A percentile compares a stretch with the other conserved stretches of the same genome.
These are phyloP conservation scores for Euwallacea fornicatus DNA, from an alignment of 1,140 invertebrate genomes.

Conservation along the genomic window DNA sequence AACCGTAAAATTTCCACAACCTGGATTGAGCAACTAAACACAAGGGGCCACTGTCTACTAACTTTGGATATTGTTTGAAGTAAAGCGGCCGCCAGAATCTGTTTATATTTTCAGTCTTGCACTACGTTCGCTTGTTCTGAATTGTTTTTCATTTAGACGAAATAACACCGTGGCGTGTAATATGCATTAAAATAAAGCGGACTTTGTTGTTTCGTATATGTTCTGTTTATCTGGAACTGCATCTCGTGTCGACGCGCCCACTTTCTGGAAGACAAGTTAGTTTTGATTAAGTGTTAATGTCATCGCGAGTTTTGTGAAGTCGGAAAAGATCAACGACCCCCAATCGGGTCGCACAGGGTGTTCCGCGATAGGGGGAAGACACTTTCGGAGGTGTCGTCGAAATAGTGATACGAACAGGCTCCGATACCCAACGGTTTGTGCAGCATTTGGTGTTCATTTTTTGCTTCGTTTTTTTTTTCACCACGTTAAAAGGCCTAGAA, in stretches of 20 bases:
- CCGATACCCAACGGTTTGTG: too few relatives aligned
- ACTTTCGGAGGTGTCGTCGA: too few relatives aligned
- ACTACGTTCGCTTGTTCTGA: neutral
- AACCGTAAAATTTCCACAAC: neutral
- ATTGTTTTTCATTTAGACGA: conserved; percentile 22
- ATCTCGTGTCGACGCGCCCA: neutral
- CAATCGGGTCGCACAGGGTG: too few relatives aligned
- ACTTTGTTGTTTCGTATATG: conserved; percentile 21
- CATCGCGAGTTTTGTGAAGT: neutral
- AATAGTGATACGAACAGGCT: too few relatives aligned
- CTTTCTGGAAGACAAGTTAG: neutral
- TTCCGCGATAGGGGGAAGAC: too few relatives aligned
- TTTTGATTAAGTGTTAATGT: neutral
- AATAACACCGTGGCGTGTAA: conserved; percentile 17
- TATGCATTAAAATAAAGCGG: conserved; percentile 26
- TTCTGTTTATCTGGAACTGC: conserved; percentile 11
- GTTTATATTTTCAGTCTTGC: conserved; percentile 3
- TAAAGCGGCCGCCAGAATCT: neutral
- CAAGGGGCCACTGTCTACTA: neutral
- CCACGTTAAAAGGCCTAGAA: too few relatives aligned
- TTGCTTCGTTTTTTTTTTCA: too few relatives aligned
- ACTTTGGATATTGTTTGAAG: conserved; percentile 5
- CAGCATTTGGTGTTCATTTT: too few relatives aligned
- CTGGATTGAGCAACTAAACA: neutral
- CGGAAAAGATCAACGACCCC: too few relatives aligned